phyloP scores from a whole-genome alignment of 2,113 vertebrate genomes.

The Osmerus mordax region DNA sequence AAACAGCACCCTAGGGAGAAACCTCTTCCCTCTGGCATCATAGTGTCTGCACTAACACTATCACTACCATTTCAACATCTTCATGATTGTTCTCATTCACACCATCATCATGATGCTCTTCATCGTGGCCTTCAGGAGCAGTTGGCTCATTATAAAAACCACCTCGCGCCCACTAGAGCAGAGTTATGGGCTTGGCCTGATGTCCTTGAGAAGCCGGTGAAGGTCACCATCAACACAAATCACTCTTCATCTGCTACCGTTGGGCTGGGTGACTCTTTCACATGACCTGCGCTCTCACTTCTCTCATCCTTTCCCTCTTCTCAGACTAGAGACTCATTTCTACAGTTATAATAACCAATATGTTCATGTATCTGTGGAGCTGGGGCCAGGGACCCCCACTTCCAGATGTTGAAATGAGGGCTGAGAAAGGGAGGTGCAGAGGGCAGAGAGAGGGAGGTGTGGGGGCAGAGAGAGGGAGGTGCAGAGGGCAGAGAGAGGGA shows the following conservation, averaged over 20 bases:
- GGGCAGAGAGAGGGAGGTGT: neutral
- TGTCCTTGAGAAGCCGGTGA: neutral
- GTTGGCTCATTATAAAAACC: neutral
- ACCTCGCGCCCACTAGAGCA: constrained; percentile 3
- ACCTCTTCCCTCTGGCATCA: neutral
- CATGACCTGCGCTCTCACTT: too few species aligned
- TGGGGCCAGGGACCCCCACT: constrained; percentile 56
- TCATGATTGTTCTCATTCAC: neutral
- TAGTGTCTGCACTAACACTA: too few species aligned
- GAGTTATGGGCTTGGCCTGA: neutral
- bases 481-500: neutral
- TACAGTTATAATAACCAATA: too few species aligned
- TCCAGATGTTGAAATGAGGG: constrained; percentile 49
- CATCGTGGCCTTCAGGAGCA: neutral
- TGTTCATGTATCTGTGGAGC: constrained; percentile 54
- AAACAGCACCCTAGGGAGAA: constrained; percentile 46
- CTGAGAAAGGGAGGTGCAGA: constrained; percentile 28
- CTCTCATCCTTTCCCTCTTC: too few species aligned
- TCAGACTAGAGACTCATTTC: too few species aligned
- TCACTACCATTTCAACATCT: neutral
- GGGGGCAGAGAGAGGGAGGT: neutral
- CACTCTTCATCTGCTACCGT: too few species aligned
- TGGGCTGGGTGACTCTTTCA: too few species aligned
- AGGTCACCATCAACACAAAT: neutral
- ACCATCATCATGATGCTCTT: constrained; percentile 20